Conservation (phyloP, 2,797 vertebrate genomes). For the Zenarchopterus dispar region DNA sequence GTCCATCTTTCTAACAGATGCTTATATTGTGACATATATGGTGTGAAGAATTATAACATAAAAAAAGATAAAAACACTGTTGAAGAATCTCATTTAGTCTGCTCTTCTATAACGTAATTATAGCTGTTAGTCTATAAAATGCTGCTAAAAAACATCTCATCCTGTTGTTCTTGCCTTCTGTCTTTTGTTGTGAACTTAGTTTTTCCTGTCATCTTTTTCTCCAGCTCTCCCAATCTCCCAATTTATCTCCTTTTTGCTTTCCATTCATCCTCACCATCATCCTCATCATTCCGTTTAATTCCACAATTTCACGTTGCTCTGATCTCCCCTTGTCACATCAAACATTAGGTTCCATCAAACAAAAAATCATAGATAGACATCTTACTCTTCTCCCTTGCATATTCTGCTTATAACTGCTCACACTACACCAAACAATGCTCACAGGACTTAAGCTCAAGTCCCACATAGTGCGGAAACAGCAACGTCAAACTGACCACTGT, state of each 20-base stretch:
- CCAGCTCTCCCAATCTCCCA: slow-evolving; percentile 11
- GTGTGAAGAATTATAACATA: slow-evolving; percentile 31
- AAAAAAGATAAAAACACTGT: slow-evolving; percentile 21
- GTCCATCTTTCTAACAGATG: too few relatives aligned
- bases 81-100: slow-evolving; percentile 36
- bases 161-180: slow-evolving; percentile 8
- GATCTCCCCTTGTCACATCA: slow-evolving; percentile 27
- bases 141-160: slow-evolving; percentile 25
- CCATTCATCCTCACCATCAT: too few relatives aligned
- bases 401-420: neutral
- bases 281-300: too few relatives aligned
- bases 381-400: neutral
- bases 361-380: neutral
- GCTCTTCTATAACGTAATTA: too few relatives aligned
- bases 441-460: too few relatives aligned
- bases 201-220: neutral
- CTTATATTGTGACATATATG: too few relatives aligned
- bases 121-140: slow-evolving; percentile 17
- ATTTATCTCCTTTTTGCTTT: neutral
- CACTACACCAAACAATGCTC: neutral
- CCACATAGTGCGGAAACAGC: too few relatives aligned
- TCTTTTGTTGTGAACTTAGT: slow-evolving; percentile 40
- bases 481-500: too few relatives aligned
- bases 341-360: neutral
- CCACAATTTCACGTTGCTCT: slow-evolving; percentile 1